A percentile compares a stretch with the other conserved stretches of the same genome.
These are phyloP conservation scores for Brenthis ino DNA, from an alignment of 2,888 invertebrate genomes.

Conservation along the genomic window DNA sequence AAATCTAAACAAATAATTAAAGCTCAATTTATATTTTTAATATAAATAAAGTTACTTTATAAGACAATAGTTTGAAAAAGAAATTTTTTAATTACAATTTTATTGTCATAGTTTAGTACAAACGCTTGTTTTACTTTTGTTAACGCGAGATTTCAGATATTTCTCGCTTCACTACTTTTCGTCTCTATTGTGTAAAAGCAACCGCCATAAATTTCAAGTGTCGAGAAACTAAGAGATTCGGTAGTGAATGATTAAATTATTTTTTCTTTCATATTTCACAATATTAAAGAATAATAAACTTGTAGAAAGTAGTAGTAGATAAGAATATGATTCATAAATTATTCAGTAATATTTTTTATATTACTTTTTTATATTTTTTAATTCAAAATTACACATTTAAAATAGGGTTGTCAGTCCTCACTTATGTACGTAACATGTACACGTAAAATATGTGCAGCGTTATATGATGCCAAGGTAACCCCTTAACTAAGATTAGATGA, in stretches of 20 bases:
- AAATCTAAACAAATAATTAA: not conserved
- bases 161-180: constrained; percentile 38
- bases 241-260: constrained; percentile 37
- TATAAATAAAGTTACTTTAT: not conserved
- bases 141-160: constrained; percentile 33
- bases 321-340: too few relatives aligned
- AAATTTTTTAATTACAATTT: constrained; percentile 30
- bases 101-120: constrained; percentile 21
- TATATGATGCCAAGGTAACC: too few relatives aligned
- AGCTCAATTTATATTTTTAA: not conserved
- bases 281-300: too few relatives aligned
- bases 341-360: too few relatives aligned
- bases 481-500: too few relatives aligned
- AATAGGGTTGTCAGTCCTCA: too few relatives aligned
- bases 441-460: too few relatives aligned
- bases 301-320: too few relatives aligned
- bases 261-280: constrained; percentile 18
- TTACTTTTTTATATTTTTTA: too few relatives aligned
- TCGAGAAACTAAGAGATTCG: constrained; percentile 41
- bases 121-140: constrained; percentile 30
- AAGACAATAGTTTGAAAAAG: constrained; percentile 8
- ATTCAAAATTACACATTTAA: too few relatives aligned
- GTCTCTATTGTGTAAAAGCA: constrained; percentile 41
- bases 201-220: constrained; percentile 43
- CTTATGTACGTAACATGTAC: too few relatives aligned